Evolutionary conservation across 2,888 invertebrate genomes (phyloP), one percentile per base, ranked within the genome.

Genomic region (Steinernema carpocapsae): DNA sequence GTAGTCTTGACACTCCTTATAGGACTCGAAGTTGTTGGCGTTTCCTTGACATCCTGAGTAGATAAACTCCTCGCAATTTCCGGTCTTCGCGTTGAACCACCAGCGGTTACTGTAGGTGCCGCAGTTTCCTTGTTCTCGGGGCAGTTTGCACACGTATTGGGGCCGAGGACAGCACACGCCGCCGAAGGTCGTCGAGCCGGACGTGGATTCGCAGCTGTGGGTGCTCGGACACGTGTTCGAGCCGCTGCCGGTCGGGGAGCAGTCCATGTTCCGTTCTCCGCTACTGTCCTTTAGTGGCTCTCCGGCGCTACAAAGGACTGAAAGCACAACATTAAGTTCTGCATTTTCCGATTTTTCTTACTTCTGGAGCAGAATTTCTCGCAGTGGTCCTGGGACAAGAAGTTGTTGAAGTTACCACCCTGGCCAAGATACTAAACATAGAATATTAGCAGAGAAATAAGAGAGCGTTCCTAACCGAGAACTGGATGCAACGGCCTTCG

Each of bases 11-110:
- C 87, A 87, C 74, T 86, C 85, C 72, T 85, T 85, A 78, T 86
- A 86, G 12, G 85, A 82, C 72, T 85, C 86, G 76, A 87, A 86
- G 80, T 86, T 86, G 78, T 87, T 87, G 43, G 84, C 82, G 72
- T 87, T 87, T 72, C 86, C 86, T 78, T 82, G 82, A 72, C 80
- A 80, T 14, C 80, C 87, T 0, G 85, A 85, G 74, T 87, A 87
- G 78, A 84, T 85, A 81, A 87, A 87, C 77, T 86, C 85, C 71
- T 87, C 87, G 78, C 87, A 87, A 78, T 85, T 87, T 70, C 87
- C 87, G 24, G 87, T 85, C 74, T 84, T 86, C 19, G 87, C 87
- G 75, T 87, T 87, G 81, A 85, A 87, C 86, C 86, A 87, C 87
- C 87, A 87, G 12, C 87, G 81, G 74, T 84, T 86, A 52, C 82